A percentile compares a stretch with the other conserved stretches of the same genome.
Conservation (phyloP, 2,888 invertebrate species). For the Dioctria rufipes region DNA sequence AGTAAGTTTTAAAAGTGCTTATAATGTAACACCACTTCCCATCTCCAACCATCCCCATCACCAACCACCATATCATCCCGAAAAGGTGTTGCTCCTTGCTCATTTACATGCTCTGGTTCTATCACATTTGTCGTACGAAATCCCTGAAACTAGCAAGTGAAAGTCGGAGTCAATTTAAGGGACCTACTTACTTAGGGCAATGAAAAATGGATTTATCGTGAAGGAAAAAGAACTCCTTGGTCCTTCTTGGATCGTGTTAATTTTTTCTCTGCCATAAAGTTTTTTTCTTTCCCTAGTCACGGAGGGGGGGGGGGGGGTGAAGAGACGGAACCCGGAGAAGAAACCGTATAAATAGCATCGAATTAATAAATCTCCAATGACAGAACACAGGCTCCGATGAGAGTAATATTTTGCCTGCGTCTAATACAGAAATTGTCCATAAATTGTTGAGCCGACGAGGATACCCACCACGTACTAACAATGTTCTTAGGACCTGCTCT, state of each 20-base stretch:
- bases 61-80: no score
- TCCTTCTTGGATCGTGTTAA: no score
- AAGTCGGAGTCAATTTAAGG: no score
- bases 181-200: no score
- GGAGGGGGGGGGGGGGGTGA: no score
- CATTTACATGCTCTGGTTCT: background rate
- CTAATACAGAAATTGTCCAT: background rate
- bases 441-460: background rate
- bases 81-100: background rate
- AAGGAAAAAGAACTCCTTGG: no score
- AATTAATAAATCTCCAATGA: background rate
- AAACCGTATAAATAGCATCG: background rate
- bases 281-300: no score
- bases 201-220: no score
- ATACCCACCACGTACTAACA: background rate
- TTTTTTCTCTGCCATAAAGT: no score
- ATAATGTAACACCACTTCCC: background rate
- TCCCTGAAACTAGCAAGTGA: background rate
- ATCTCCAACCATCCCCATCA: no score
- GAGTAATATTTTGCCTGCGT: background rate
- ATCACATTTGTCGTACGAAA: background rate
- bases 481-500: background rate
- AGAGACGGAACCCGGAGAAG: no score
- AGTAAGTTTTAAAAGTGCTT: background rate
- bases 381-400: background rate